A percentile compares a stretch with the other conserved stretches of the same genome.
These are phyloP conservation scores for Sinella curviseta DNA, from an alignment of 1,140 invertebrate species.

Conservation along the genomic window DNA sequence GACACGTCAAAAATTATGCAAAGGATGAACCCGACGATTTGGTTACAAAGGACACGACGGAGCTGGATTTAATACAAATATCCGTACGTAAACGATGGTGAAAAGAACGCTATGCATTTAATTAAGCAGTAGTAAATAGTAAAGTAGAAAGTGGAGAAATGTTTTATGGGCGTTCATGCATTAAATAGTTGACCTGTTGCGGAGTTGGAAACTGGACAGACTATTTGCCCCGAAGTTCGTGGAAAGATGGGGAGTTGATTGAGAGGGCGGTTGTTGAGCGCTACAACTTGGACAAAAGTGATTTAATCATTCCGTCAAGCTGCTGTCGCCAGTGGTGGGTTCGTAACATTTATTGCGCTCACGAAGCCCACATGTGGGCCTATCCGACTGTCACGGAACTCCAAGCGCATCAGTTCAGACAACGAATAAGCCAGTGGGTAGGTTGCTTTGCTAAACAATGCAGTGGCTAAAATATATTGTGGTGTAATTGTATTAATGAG, in stretches of 20 bases:
- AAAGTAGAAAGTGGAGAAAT: neutral
- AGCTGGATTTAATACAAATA: neutral
- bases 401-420: neutral
- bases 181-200: neutral
- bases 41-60: neutral
- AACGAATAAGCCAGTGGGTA: neutral
- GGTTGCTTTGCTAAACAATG: neutral
- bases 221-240: neutral
- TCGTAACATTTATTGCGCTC: neutral
- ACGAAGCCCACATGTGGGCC: neutral
- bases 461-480: neutral
- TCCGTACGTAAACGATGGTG: neutral
- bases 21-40: neutral
- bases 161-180: neutral
- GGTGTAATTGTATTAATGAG: neutral
- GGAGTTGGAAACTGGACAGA: constrained; percentile 8
- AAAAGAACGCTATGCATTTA: neutral
- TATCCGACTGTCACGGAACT: neutral
- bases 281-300: neutral
- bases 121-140: too few species aligned
- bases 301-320: neutral
- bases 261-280: neutral
- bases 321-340: constrained; percentile 8
- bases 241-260: too few species aligned
- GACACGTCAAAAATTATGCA: neutral